Base-by-base conservation (phyloP, 2,888 invertebrate genomes). In the Megastigmus dorsalis region DNA sequence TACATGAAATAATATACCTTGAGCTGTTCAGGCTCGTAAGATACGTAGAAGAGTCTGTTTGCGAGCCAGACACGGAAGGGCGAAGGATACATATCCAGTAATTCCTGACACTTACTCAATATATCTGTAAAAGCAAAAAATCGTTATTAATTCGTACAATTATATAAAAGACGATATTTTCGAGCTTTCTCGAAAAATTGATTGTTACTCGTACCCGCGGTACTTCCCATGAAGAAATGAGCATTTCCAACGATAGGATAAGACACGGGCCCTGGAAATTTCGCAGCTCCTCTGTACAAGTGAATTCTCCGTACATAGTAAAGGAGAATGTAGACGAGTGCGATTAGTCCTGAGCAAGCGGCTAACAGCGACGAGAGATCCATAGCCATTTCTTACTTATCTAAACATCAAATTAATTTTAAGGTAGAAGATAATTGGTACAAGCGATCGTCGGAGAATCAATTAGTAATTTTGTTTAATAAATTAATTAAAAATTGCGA, bases 21-120 rank as follows among this genome's bases (percentile, higher is more conserved):
- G 36, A 82, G 38, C 30, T 82, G 80, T 41, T 83, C 82, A 10
- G 82, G 78, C n/a, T 81, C 80, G 48, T 75, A 78, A 7, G 79
- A 68, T 0, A 54, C 79, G 18, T 83, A 77, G 50, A 80, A 80
- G 5, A 82, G 57, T 60, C 79, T 77, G 28, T 60, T 71, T 18
- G 79, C 82, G 5, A 83, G 63, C 81, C 82, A 83, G 5, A 80
- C 76, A 52, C 80, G 79, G 26, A 80, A 79, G 5, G 81, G 82
- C 4, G 82, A 81, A 48, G 81, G 77, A 77, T 82, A 81, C 0
- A 67, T 26, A 5, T 77, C 50, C 52, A 79, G 26, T 15, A 82
- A 55, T 52, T 77, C 73, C 38, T 66, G 77, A 10, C 80, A 63
- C 59, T 78, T 81, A 6, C 70, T 78, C 7, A 82, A 55, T 36